These are phyloP conservation scores for Bufo bufo DNA, from an alignment of 2,113 vertebrate species.

Conservation along the genomic window DNA sequence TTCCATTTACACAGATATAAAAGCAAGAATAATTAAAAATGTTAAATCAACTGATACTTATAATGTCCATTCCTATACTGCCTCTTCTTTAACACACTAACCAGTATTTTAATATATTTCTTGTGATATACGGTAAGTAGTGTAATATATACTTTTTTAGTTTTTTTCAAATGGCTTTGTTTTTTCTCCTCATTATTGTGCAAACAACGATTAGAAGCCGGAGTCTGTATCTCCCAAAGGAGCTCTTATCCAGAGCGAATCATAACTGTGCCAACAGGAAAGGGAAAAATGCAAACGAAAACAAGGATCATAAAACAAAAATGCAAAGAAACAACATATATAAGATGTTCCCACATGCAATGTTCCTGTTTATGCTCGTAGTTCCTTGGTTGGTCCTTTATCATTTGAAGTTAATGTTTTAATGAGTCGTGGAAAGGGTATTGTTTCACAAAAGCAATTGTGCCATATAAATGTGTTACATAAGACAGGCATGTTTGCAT, in stretches of 20 bases:
- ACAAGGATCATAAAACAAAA: conserved; percentile 3
- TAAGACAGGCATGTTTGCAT: not conserved
- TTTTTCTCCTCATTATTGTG: not conserved
- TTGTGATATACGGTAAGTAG: not conserved
- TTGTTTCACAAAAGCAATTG: not conserved
- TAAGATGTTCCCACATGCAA: conserved; percentile 5
- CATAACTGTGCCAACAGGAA: conserved; percentile 11
- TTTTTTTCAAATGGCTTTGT: not conserved
- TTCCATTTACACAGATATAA: not conserved
- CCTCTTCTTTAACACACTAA: not conserved
- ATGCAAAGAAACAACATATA: conserved; percentile 1
- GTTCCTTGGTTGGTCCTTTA: conserved; percentile 1
- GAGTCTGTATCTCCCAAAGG: conserved; percentile 8
- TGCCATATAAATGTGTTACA: not conserved
- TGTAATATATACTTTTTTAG: not conserved
- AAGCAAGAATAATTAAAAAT: not conserved
- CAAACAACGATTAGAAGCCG: conserved; percentile 1
- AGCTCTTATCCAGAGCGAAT: not conserved
- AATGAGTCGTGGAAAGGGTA: not conserved
- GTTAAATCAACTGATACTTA: not conserved
- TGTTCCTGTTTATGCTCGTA: not conserved
- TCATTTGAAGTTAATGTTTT: not conserved
- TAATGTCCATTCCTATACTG: not conserved
- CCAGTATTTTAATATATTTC: not conserved
- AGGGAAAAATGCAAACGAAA: conserved; percentile 16